Evolutionary conservation across 2,113 vertebrate species (phyloP).

Genomic region (Tamias sibiricus): DNA sequence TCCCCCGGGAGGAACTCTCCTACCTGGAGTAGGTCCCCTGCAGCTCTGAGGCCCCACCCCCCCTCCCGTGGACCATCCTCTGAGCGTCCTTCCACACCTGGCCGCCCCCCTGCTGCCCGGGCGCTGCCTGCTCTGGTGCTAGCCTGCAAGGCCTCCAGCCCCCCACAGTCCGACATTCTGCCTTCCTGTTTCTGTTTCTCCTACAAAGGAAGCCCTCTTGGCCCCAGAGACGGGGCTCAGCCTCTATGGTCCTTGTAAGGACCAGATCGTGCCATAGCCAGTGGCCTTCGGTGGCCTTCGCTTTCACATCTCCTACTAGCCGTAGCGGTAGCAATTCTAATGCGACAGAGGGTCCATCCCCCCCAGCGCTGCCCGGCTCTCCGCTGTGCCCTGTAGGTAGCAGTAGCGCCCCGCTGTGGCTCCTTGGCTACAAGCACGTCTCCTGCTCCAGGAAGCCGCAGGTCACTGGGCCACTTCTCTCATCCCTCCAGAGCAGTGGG

Average conservation of each 20-base stretch:
- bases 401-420: background rate
- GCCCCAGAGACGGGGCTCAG: background rate
- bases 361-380: background rate
- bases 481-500: background rate
- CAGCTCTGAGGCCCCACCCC: background rate
- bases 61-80: background rate
- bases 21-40: background rate
- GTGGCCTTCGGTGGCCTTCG: slow-evolving; percentile 19
- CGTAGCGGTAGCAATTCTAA: slow-evolving; percentile 26
- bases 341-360: accelerated
- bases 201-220: background rate
- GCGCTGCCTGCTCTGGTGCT: slow-evolving; percentile 49
- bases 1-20: background rate
- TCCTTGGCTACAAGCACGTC: background rate
- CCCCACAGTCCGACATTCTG: background rate
- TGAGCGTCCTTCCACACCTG: background rate
- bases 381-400: background rate
- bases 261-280: background rate
- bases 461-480: background rate
- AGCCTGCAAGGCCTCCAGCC: background rate
- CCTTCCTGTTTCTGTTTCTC: background rate
- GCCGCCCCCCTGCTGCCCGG: accelerated
- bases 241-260: background rate
- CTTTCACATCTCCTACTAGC: background rate
- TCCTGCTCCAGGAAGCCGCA: background rate